Base-by-base conservation (phyloP, 2,113 vertebrate genomes). In the Callipepla squamata region DNA sequence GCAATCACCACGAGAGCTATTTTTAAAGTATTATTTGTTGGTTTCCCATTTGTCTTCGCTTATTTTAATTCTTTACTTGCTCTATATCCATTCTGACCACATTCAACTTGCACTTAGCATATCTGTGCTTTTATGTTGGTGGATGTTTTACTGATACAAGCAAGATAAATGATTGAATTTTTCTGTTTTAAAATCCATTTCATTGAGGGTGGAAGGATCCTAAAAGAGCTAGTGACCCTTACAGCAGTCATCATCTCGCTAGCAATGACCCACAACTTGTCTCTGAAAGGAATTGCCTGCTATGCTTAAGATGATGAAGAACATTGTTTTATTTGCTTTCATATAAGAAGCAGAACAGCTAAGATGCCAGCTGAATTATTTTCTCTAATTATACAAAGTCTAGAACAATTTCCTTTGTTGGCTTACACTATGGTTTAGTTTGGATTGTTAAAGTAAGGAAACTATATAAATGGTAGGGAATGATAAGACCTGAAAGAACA, bases 181-280 rank as follows among this genome's bases (percentile, higher is more conserved):
- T 77, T 70, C 30, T 78, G 5, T n/a, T 94, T 94, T 83, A 78
- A 80, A 89, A 75, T 75, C 51, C 50, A 55, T 89, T 91, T 70
- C 22, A 20, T 7, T 44, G 48, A 30, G 62, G 25, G 25, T 87
- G 38, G 59, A 80, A 85, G 67, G 45, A 30, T 70, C 74, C 58
- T 57, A 21, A 47, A 91, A 87, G 81, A 89, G 63, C 81, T 94
- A 68, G 68, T 95, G 85, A 91, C 78, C 87, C 89, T 73, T 85
- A 40, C 76, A 69, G 69, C 76, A 79, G 79, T 62, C 73, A 36
- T 48, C 36, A 59, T 93, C 91, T 93, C 42, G 32, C 45, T 58
- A 78, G 66, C 53, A 85, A 16, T 89, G 82, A 73, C 42, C 32
- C 0, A 0, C 44, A 48, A 16, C 74, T 87, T 76, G 58, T 79